Base-by-base conservation (phyloP, 2,888 invertebrate species). In the Hyles lineata region DNA sequence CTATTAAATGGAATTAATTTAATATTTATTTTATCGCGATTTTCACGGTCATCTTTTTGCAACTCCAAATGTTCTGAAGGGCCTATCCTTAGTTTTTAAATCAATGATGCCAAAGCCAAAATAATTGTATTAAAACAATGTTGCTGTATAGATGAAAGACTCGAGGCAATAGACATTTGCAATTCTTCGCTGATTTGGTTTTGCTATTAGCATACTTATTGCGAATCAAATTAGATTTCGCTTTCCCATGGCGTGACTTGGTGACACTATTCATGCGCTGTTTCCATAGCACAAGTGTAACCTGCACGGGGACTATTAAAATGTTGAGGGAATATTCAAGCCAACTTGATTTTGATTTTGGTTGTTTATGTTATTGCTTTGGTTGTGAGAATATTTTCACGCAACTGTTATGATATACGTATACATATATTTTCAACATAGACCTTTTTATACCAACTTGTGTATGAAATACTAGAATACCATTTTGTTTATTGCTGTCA, bases 291-390 rank as follows among this genome's bases (percentile, higher is more conserved):
- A 79, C 76, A 77, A 77, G 74, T 79, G 75, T 78, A 78, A 80
- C 75, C 74, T 72, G 73, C 78, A 75, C 73, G 76, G 74, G 75
- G 77, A 74, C 75, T 76, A 78, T 77, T 72, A 43, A 63, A 79
- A 80, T 80, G 76, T 73, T 79, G 78, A 75, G 80, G 79, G 75
- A 82, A 76, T 77, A 78, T 82, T 76, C 58, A 78, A 77, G 80
- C 70, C 76, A 62, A 74, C 63, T 75, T 74, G 76, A 79, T 32
- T 72, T 67, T 58, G 72, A 58, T 32, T 72, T 23, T 72, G 25
- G 58, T 58, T 58, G 67, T 67, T 72, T 55, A 58, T 72, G 35
- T 63, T 62, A 50, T 32, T 62, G 19, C 11, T 67, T 67, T n/a
- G 63, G 21, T 63, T 50, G 23, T 43, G 43, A 23, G 43, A 5